Evolutionary conservation across 2,797 vertebrate genomes (phyloP), one percentile per base, ranked within the genome.

Genomic region (Mionectes olivaceus): DNA sequence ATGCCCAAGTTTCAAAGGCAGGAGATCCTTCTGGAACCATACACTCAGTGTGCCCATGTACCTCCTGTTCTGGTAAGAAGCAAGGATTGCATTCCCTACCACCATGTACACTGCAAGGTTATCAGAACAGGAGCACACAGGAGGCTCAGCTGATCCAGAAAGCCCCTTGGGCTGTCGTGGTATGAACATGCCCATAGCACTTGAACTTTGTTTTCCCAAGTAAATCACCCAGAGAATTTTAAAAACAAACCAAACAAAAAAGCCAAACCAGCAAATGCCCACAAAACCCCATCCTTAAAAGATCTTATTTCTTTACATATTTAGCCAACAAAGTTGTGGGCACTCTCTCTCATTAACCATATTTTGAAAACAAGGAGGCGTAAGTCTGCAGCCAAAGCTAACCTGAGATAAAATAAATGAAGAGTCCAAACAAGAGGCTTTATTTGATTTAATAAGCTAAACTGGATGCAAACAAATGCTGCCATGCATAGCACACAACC

Each of bases 261-360:
- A 33, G 2, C 8, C 30, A 74, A 32, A 60, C 7, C n/a, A 81
- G 27, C 16, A 32, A 39, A 10, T 61, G 7, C 11, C 35, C 35
- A 56, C 11, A 59, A 44, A 2, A 2, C 1, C 19, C 5, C 27
- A 24, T 22, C 13, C 41, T 50, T 4, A 6, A 2, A 69, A 60
- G 30, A 53, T 25, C 27, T 55, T 24, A 33, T n/a, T 63, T 76
- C 19, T 55, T 64, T 19, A 41, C 5, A 32, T 55, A 64, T 74
- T 89, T 39, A 71, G 43, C 32, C 35, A 77, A 56, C 12, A 68
- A 67, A 83, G n/a, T 25, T 67, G 19, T 70, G 30, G 30, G 61
- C 46, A 56, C 35, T 39, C 18, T 28, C n/a, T 65, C 61, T 69
- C 9, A 69, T 60, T 28, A 57, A 76, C 8, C 13, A 1, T 25